A percentile compares a stretch with the other conserved stretches of the same genome.
Conservation (phyloP, 1,140 invertebrate genomes). For the Cydia pomonella region DNA sequence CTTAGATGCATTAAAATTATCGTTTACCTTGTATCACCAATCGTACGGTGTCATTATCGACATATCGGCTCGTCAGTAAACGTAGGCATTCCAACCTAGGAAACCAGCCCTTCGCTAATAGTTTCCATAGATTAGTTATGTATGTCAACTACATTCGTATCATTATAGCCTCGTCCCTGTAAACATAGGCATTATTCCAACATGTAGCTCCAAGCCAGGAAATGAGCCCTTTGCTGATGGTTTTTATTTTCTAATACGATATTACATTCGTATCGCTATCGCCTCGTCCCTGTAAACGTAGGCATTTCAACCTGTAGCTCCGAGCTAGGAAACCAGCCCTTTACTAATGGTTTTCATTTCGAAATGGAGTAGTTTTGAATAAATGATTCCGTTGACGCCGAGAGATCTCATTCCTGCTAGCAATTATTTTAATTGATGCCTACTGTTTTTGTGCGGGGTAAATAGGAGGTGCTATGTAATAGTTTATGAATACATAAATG, state of each 20-base stretch:
- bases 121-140: too few relatives aligned
- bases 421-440: slow-evolving; percentile 31
- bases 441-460: slow-evolving; percentile 15
- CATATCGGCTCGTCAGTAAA: too few relatives aligned
- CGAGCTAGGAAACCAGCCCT: neutral
- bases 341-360: slow-evolving; percentile 23
- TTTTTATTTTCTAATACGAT: too few relatives aligned
- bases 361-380: slow-evolving; percentile 27
- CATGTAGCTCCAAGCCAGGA: neutral
- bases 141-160: too few relatives aligned
- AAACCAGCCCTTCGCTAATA: too few relatives aligned
- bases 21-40: too few relatives aligned
- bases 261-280: too few relatives aligned
- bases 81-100: too few relatives aligned
- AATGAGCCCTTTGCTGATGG: slow-evolving; percentile 5
- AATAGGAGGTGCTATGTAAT: slow-evolving; percentile 12
- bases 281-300: too few relatives aligned
- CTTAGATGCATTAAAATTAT: too few relatives aligned
- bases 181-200: neutral
- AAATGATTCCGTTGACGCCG: slow-evolving; percentile 13
- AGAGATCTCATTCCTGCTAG: neutral
- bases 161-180: too few relatives aligned
- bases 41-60: too few relatives aligned
- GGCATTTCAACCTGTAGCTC: slow-evolving; percentile 5
- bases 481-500: neutral